Evolutionary conservation across 2,888 invertebrate species (phyloP), one percentile per base, ranked within the genome.

Genomic region (Tortrix viridana): DNA sequence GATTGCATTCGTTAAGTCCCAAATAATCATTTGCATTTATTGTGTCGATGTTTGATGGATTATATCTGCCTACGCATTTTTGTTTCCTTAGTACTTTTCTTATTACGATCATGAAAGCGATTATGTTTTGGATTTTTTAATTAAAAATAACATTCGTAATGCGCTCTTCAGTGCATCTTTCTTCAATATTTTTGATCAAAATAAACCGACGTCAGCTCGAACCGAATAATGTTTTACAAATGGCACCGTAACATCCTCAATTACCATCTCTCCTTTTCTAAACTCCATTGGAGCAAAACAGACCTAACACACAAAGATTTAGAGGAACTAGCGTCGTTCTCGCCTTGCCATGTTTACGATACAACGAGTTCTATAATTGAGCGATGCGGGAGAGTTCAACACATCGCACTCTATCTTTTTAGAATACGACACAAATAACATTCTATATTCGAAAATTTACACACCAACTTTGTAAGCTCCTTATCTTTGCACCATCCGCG

Each of bases 371-470:
- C 91, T 92, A 92, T 90, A 89, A 92, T 88, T 89, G 90, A 89
- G 85, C 92, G 88, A 90, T 88, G 91, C 89, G 90, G 92, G 92
- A 92, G 92, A 91, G 89, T 87, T 90, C 86, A 88, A 89, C 88
- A 89, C 89, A 91, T 89, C 89, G 86, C 88, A 84, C 89, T 89
- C 86, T 89, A 92, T 91, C 91, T 91, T 92, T 92, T 91, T 92
- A 91, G 91, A 91, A 90, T 89, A 89, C 88, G 86, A 91, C 91
- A 90, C 89, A 90, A 92, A 92, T 92, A 92, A 90, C 90, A 84
- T 90, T 91, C 91, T 92, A 92, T 89, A 89, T 91, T 91, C 88
- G 90, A 82, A 88, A 85, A 88, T 89, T 87, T 88, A 88, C 88
- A 89, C 87, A 80, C 86, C 80, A 81, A 83, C 82, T 85, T 81